phyloP scores from a whole-genome alignment of 53 echinoderm and acorn worm species.

The Patiria pectinifera region DNA sequence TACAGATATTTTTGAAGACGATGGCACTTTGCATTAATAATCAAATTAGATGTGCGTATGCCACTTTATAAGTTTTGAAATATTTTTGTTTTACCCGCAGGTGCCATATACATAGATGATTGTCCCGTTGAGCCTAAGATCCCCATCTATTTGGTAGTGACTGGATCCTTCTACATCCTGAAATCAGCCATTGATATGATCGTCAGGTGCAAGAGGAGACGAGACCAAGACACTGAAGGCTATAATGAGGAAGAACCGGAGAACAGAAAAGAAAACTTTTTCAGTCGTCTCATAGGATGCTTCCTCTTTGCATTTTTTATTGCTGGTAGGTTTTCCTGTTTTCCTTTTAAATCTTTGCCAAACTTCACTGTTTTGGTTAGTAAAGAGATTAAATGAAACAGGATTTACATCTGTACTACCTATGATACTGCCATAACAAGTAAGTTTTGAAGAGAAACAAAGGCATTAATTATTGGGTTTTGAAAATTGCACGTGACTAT shows the following conservation, averaged over 20 bases:
- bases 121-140: slow-evolving; percentile 73
- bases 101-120: slow-evolving; percentile 67
- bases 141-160: slow-evolving; percentile 78
- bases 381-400: no score
- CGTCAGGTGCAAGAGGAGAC: slow-evolving; percentile 27
- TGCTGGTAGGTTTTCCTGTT: slow-evolving; percentile 58
- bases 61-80: not conserved
- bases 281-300: slow-evolving; percentile 75
- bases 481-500: no score
- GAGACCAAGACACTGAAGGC: not conserved
- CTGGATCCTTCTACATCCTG: slow-evolving; percentile 73
- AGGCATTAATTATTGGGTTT: no score
- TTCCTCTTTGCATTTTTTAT: slow-evolving; percentile 79
- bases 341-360: not conserved
- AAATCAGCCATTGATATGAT: slow-evolving; percentile 73
- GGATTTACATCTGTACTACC: not conserved
- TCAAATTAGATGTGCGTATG: not conserved
- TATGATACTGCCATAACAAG: not conserved
- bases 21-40: no score
- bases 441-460: not conserved
- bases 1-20: no score
- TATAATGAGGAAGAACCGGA: slow-evolving; percentile 36
- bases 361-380: not conserved
- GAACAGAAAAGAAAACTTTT: slow-evolving; percentile 60
- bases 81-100: slow-evolving; percentile 47